Base-by-base conservation (phyloP, 92 coral and sea anemone genomes). In the Palythoa grandiflora region DNA sequence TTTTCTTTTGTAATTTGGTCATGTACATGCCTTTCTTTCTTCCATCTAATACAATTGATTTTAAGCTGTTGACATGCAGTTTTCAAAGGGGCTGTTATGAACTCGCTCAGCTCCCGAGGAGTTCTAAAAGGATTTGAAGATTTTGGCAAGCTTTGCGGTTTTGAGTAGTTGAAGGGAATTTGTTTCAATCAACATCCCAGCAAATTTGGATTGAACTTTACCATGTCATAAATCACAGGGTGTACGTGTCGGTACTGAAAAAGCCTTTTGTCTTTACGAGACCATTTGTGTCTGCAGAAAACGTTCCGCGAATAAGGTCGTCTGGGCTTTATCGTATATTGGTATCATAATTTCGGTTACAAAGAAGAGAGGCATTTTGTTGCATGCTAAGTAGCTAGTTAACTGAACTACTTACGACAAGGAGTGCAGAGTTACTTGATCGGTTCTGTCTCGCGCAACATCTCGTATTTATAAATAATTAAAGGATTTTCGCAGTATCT, bases 111-210 rank as follows among this genome's bases (percentile, higher is more conserved):
- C 86, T 81, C 61, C 55, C 40, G 63, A 44, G 61, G 37, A 50
- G 38, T 17, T 20, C 73, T 39, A 38, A 37, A n/a, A 51, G 8
- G 50, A 10, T 39, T 40, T 44, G 35, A 61, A n/a, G 59, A 52
- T 2, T 52, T 51, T 77, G 75, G 39, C 76, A 81, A 51, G 60
- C 12, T n/a, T 66, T 40, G 37, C 57, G 14, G 55, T 39, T 14
- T 81, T 66, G 50, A 44, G 50, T 39, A 37, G 48, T 40, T 80
- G 39, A 63, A 80, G 85, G 44, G 53, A 7, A 81, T n/a, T 39
- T 38, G 9, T 66, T 20, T 81, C 86, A 81, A 81, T 47, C 86
- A 81, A 81, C 86, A 6, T 65, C 12, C 59, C 8, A 12, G 44
- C 60, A 47, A 66, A 44, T 16, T 81, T 44, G 21, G 75, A 35